Evolutionary conservation across 2,797 vertebrate species (phyloP), one percentile per base, ranked within the genome.

Genomic region (Pelobates cultripes): DNA sequence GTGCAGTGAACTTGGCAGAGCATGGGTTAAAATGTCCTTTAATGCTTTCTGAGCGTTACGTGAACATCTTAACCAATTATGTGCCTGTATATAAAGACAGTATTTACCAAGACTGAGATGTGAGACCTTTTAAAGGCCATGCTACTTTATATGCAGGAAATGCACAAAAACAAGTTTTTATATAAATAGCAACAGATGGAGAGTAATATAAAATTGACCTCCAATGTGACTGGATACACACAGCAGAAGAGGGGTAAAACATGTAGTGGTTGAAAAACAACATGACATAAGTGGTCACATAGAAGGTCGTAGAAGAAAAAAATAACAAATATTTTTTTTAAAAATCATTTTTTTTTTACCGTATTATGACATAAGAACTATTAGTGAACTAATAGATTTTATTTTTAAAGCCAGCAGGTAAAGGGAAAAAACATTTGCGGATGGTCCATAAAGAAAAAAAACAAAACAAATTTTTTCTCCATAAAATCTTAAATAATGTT

Each of bases 131-230:
- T 78, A 77, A 83, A 78, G 81, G 81, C 60, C 75, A 78, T 77
- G 79, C 85, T 87, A 61, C 28, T 77, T 86, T 73, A 53, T 76
- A 70, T 67, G 79, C 55, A 71, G 72, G 79, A 64, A 76, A 77
- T 41, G 75, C 64, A 79, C 63, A 28, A 75, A 15, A 0, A 82
- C 55, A 53, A 44, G 63, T 75, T 83, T 67, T 64, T 61, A 60
- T 70, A 83, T 83, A 83, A 83, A 83, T 74, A 83, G 75, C 70
- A 78, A 66, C 81, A 83, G 70, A 83, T 78, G 81, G 75, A 17
- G 53, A 73, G 70, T 17, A n/a, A 41, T 53, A 60, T 47, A 47
- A 77, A 75, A 61, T 78, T 63, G 70, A 74, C 75, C 81, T 70
- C 75, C 42, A 15, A 8, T 9, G 51, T 64, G 60, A 15, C 60